Evolutionary conservation across 2,888 invertebrate genomes (phyloP).

Genomic region (Hipparchia sbordonii): DNA sequence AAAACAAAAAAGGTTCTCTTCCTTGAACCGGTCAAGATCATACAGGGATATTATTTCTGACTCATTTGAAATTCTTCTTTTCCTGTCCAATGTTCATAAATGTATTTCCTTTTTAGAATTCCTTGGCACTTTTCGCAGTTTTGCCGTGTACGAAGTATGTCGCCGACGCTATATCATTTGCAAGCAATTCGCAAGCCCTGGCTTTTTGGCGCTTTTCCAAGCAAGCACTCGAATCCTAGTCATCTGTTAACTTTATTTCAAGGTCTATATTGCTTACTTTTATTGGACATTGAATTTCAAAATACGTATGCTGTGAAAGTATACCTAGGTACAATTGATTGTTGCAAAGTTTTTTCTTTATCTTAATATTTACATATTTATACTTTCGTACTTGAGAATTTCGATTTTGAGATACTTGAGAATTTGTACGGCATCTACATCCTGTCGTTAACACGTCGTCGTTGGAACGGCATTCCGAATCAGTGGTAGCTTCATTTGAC

Average conservation of each 20-base stretch:
- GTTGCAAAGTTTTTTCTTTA: too few species aligned
- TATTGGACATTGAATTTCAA: constrained; percentile 24
- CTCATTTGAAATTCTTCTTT: constrained; percentile 45
- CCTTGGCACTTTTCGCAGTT: constrained; percentile 50
- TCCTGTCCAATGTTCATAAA: constrained; percentile 23
- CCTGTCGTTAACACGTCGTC: neutral
- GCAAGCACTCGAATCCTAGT: constrained; percentile 62
- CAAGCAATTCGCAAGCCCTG: constrained; percentile 58
- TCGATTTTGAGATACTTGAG: neutral
- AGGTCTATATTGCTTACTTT: constrained; percentile 44
- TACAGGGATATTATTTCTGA: constrained; percentile 59
- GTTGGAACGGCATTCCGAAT: too few species aligned
- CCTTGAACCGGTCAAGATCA: constrained; percentile 54
- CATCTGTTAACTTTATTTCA: constrained; percentile 68
- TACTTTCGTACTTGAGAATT: too few species aligned
- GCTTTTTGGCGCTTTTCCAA: constrained; percentile 64
- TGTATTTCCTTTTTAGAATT: constrained; percentile 45
- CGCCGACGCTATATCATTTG: constrained; percentile 60
- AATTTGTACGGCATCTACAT: constrained; percentile 2
- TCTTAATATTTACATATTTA: too few species aligned
- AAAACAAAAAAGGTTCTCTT: constrained; percentile 57
- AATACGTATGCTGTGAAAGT: neutral
- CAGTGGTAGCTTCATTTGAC: too few species aligned
- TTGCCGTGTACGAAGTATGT: constrained; percentile 54
- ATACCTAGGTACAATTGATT: too few species aligned